Conservation (phyloP, 2,797 vertebrate genomes). For the Sphaeramia orbicularis region DNA sequence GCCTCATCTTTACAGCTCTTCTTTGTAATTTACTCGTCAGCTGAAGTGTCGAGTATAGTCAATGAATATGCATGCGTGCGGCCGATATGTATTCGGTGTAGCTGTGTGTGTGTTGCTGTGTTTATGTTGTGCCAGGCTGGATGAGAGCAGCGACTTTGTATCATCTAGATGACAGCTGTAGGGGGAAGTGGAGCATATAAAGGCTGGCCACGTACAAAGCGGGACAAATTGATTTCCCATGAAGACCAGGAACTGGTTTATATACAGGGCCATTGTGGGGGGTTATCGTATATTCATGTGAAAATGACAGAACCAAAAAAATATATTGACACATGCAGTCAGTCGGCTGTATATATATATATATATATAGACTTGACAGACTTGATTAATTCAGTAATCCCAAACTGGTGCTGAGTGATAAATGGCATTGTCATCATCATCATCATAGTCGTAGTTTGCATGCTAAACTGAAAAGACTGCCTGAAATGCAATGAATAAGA, state of each 20-base stretch:
- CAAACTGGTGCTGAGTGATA: too few species aligned
- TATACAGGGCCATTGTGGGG: neutral
- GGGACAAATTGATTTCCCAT: constrained; percentile 79
- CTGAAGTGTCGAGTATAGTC: constrained; percentile 27
- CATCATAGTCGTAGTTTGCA: too few species aligned
- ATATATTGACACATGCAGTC: neutral
- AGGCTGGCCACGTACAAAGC: constrained; percentile 64
- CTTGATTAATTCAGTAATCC: neutral
- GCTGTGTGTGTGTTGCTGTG: constrained; percentile 11
- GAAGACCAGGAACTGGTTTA: constrained; percentile 62
- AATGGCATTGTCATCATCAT: too few species aligned
- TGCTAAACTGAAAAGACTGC: too few species aligned
- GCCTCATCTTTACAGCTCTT: constrained; percentile 34
- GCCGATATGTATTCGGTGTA: constrained; percentile 51
- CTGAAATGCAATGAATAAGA: too few species aligned
- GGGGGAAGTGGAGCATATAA: constrained; percentile 67
- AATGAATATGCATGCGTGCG: constrained; percentile 53
- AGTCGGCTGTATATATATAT: neutral
- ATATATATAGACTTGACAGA: too few species aligned
- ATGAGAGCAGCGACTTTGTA: constrained; percentile 36
- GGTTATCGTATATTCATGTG: neutral
- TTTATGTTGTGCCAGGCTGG: constrained; percentile 18
- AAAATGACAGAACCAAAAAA: neutral
- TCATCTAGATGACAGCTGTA: constrained; percentile 50
- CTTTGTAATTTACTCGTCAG: constrained; percentile 61